Conservation (phyloP, 2,888 invertebrate genomes). For the Unio delphinus region DNA sequence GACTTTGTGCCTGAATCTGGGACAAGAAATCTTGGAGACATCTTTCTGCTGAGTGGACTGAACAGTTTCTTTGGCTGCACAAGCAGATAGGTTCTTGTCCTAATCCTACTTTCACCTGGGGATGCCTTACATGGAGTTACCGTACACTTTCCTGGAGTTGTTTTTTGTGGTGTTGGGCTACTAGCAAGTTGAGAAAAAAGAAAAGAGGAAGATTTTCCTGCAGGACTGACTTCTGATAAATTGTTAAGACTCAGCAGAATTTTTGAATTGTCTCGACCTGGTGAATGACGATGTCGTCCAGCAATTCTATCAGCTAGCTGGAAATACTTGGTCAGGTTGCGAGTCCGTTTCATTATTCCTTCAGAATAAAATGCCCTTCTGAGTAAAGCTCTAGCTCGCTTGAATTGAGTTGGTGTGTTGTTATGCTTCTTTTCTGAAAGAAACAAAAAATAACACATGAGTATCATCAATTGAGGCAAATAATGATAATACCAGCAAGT, state of each 20-base stretch:
- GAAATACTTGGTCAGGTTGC: slow-evolving; percentile 51
- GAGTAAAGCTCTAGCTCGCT: slow-evolving; percentile 46
- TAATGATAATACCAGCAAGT: not conserved
- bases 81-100: slow-evolving; percentile 16
- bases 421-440: slow-evolving; percentile 11
- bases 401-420: slow-evolving; percentile 45
- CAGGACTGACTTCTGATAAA: slow-evolving; percentile 34
- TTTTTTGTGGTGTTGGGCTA: slow-evolving; percentile 47
- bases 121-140: slow-evolving; percentile 36
- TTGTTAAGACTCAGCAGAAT: slow-evolving; percentile 31
- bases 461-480: not conserved
- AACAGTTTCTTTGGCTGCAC: slow-evolving; percentile 9
- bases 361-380: slow-evolving; percentile 59
- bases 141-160: slow-evolving; percentile 18
- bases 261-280: slow-evolving; percentile 11
- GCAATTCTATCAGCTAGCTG: slow-evolving; percentile 53
- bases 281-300: slow-evolving; percentile 27
- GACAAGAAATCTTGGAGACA: slow-evolving; percentile 24
- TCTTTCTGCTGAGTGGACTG: slow-evolving; percentile 23
- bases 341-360: slow-evolving; percentile 44
- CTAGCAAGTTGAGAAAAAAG: slow-evolving; percentile 50
- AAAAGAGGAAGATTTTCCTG: slow-evolving; percentile 48
- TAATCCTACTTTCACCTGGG: slow-evolving; percentile 31
- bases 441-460: no score
- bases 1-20: slow-evolving; percentile 23